These are phyloP conservation scores for Dolichopus griseipennis DNA, from an alignment of 2,888 invertebrate genomes.

Conservation along the genomic window DNA sequence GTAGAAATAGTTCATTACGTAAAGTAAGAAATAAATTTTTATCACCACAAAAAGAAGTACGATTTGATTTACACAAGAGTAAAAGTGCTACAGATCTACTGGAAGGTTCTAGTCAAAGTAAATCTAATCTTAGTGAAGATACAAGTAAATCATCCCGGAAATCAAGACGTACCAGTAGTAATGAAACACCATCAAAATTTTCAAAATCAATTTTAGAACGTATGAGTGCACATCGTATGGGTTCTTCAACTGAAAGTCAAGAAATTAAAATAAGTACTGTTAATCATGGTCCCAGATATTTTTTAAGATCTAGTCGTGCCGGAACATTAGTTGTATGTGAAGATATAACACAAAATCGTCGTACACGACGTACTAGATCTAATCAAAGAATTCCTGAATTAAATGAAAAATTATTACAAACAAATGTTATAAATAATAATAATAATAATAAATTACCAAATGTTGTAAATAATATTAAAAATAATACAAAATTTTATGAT, in stretches of 20 bases:
- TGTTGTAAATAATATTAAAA: not conserved
- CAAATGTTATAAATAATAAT: not conserved
- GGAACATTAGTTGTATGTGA: slow-evolving; percentile 48
- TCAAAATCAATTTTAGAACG: slow-evolving; percentile 38
- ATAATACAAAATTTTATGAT: slow-evolving; percentile 2
- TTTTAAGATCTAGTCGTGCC: slow-evolving; percentile 46
- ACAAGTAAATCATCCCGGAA: slow-evolving; percentile 25
- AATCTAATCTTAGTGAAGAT: not conserved
- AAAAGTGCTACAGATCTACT: slow-evolving; percentile 20
- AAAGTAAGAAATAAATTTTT: not conserved
- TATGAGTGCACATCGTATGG: slow-evolving; percentile 36
- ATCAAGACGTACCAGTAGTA: slow-evolving; percentile 36
- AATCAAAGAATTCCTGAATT: not conserved
- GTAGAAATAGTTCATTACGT: not conserved
- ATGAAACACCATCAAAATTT: slow-evolving; percentile 25
- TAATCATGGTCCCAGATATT: slow-evolving; percentile 39
- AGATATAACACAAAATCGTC: slow-evolving; percentile 41
- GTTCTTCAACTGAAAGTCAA: slow-evolving; percentile 38
- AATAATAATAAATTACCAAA: not conserved
- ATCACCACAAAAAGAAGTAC: slow-evolving; percentile 17
- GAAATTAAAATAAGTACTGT: slow-evolving; percentile 22
- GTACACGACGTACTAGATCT: slow-evolving; percentile 29
- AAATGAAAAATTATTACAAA: not conserved
- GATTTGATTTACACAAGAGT: slow-evolving; percentile 22
- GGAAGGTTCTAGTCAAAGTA: not conserved